Evolutionary conservation across 2,888 invertebrate genomes (phyloP).

Genomic region (Copidosoma aretas): DNA sequence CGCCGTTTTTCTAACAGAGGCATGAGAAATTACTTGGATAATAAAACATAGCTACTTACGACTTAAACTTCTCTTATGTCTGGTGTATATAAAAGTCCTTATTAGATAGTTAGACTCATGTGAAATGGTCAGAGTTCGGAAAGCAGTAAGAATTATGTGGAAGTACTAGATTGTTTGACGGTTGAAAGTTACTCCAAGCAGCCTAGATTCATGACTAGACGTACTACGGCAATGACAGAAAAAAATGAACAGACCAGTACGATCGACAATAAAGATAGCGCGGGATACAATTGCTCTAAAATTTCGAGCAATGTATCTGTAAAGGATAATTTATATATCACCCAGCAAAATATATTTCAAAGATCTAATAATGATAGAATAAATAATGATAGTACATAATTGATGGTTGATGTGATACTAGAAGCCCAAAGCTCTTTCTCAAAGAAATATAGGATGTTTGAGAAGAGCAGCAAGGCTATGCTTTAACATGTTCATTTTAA

Average conservation of each 20-base stretch:
- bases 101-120: too few species aligned
- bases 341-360: too few species aligned
- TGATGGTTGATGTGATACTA: not conserved
- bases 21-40: constrained; percentile 42
- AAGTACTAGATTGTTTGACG: constrained; percentile 18
- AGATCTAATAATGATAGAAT: constrained; percentile 32
- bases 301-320: too few species aligned
- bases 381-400: constrained; percentile 24
- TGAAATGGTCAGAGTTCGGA: not conserved
- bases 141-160: not conserved
- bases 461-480: constrained; percentile 38
- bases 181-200: too few species aligned
- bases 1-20: constrained; percentile 43
- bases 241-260: constrained; percentile 3
- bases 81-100: too few species aligned
- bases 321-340: too few species aligned
- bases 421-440: not conserved
- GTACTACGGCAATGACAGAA: too few species aligned
- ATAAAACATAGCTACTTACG: constrained; percentile 11
- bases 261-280: too few species aligned
- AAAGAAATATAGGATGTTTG: constrained; percentile 22
- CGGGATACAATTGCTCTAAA: constrained; percentile 6
- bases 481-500: constrained; percentile 45
- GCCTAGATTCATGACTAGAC: too few species aligned
- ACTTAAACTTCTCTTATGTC: constrained; percentile 35